Conservation (phyloP, 1,140 invertebrate genomes). For the Neotoxoptera formosana region DNA sequence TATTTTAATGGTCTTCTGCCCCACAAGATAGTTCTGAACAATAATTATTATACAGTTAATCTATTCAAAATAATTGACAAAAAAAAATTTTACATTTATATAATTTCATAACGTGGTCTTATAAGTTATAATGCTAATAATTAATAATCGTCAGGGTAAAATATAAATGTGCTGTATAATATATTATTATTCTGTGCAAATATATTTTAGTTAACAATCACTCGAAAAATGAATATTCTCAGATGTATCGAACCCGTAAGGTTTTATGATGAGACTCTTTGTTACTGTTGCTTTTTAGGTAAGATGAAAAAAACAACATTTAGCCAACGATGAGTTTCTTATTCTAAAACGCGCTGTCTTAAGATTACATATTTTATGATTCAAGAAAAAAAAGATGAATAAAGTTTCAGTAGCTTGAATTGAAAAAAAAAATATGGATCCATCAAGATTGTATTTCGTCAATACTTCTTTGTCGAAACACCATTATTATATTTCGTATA, state of each 20-base stretch:
- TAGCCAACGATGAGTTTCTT: not conserved
- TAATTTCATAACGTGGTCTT: not conserved
- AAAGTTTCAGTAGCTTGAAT: not conserved
- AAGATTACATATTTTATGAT: constrained; percentile 9
- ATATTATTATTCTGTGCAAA: not conserved
- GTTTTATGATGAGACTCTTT: not conserved
- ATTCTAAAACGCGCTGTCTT: not conserved
- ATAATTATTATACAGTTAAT: not conserved
- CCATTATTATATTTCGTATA: not conserved
- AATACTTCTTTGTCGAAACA: not conserved
- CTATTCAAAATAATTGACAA: not conserved
- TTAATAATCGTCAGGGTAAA: not conserved
- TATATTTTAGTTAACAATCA: not conserved
- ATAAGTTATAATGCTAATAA: not conserved
- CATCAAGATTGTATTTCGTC: not conserved
- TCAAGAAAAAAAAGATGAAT: not conserved
- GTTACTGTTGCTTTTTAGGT: not conserved
- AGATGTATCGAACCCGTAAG: not conserved
- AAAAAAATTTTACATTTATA: not conserved
- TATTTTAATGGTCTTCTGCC: not conserved
- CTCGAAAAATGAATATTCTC: not conserved
- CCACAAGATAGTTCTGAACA: not conserved
- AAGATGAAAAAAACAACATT: not conserved
- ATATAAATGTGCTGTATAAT: not conserved
- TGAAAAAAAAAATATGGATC: not conserved